These are phyloP conservation scores for Euphysa ruthae DNA, from an alignment of 30 jellyfish, hydroid and myxozoan species.

Conservation along the genomic window DNA sequence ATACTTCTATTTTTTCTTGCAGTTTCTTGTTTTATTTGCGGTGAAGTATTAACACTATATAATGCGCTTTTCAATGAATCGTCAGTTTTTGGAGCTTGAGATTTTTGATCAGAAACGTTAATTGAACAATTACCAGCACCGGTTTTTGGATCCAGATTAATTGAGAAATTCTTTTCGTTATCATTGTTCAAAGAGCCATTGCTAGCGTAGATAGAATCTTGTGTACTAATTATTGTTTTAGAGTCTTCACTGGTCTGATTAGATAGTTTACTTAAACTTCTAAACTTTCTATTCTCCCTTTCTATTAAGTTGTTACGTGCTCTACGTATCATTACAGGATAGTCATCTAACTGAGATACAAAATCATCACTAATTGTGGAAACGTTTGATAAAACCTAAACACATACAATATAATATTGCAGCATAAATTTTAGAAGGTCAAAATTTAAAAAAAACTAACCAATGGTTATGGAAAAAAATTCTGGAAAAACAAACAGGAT, in stretches of 20 bases:
- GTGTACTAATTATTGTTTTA: too few species aligned
- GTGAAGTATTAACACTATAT: neutral
- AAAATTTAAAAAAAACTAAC: neutral
- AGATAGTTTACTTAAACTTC: neutral
- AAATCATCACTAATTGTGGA: conserved; percentile 57
- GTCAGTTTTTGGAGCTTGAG: neutral
- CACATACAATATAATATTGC: neutral
- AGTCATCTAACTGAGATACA: conserved; percentile 65
- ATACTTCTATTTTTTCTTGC: neutral
- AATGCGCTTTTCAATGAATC: too few species aligned
- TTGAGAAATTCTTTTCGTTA: neutral
- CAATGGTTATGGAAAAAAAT: neutral
- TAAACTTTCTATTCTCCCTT: neutral
- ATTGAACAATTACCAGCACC: conserved; percentile 1
- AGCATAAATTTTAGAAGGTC: neutral
- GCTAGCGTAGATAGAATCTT: too few species aligned
- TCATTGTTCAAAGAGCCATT: too few species aligned
- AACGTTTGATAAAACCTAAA: conserved; percentile 46
- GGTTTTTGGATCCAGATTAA: neutral
- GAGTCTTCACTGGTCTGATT: too few species aligned
- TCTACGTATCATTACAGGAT: conserved; percentile 36
- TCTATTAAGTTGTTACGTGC: conserved; percentile 52
- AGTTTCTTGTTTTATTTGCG: too few species aligned
- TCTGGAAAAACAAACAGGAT: too few species aligned
- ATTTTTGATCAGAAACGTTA: neutral